phyloP scores from a whole-genome alignment of 2,888 invertebrate genomes.

The Gnatocerus cornutus region DNA sequence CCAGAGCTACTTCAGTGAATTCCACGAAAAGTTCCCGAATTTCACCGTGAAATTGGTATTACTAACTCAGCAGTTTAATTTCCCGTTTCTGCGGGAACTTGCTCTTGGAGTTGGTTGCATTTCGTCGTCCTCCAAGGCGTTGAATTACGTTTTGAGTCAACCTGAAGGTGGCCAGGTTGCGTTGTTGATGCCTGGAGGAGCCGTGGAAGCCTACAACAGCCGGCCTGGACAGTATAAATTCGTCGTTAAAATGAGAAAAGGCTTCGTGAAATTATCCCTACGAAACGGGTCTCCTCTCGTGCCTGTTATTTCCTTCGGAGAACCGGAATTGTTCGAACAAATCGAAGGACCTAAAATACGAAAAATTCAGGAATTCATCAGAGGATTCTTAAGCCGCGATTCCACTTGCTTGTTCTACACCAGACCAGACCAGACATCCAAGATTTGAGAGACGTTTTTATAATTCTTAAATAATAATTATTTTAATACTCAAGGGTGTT shows the following conservation, averaged over 20 bases:
- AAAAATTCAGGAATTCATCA: slow-evolving; percentile 80
- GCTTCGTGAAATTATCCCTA: slow-evolving; percentile 66
- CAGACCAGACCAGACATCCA: no score
- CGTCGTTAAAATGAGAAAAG: slow-evolving; percentile 83
- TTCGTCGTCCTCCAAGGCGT: slow-evolving; percentile 79
- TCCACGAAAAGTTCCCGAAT: slow-evolving; percentile 72
- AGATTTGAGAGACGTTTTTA: no score
- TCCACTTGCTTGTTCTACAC: no score
- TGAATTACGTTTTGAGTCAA: slow-evolving; percentile 76
- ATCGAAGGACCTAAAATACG: slow-evolving; percentile 77
- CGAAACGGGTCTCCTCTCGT: slow-evolving; percentile 83
- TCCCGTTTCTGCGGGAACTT: slow-evolving; percentile 83
- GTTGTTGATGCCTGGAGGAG: slow-evolving; percentile 90
- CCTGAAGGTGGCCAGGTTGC: slow-evolving; percentile 76
- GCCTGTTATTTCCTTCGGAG: slow-evolving; percentile 93
- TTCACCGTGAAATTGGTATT: slow-evolving; percentile 72
- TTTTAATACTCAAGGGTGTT: no score
- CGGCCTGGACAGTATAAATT: slow-evolving; percentile 84
- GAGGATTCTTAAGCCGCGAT: slow-evolving; percentile 78
- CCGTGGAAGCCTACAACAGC: slow-evolving; percentile 88
- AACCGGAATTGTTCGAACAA: slow-evolving; percentile 89
- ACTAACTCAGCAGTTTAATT: slow-evolving; percentile 66
- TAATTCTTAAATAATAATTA: no score
- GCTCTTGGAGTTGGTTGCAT: slow-evolving; percentile 73
- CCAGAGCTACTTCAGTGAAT: slow-evolving; percentile 69